phyloP scores from a whole-genome alignment of 1,140 invertebrate genomes.

The Brachionus rotundiformis region DNA sequence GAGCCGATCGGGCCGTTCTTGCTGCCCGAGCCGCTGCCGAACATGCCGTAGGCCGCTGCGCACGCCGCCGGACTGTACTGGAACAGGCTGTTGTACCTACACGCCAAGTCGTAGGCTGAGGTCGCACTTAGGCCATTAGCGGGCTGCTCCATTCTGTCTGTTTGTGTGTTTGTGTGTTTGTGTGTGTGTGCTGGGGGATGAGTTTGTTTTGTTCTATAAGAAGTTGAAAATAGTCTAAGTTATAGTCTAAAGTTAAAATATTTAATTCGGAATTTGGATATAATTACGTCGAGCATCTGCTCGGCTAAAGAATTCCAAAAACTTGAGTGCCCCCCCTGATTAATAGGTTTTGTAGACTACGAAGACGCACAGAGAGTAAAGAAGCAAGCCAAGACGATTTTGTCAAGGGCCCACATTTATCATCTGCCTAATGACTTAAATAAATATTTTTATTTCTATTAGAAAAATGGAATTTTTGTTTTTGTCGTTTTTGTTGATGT shows the following conservation, averaged over 20 bases:
- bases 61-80: constrained; percentile 40
- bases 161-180: neutral
- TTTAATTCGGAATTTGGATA: neutral
- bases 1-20: neutral
- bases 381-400: constrained; percentile 35
- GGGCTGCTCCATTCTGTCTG: constrained; percentile 30
- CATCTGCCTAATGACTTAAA: constrained; percentile 49
- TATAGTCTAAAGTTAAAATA: neutral
- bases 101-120: constrained; percentile 45
- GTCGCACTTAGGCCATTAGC: neutral
- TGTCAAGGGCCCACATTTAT: constrained; percentile 34
- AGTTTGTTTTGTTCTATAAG: neutral
- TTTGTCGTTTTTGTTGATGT: neutral
- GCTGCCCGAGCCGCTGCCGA: neutral
- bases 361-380: neutral
- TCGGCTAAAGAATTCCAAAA: constrained; percentile 6
- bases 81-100: constrained; percentile 42
- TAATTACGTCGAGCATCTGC: constrained; percentile 5
- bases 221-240: too few relatives aligned
- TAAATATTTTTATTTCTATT: constrained; percentile 40
- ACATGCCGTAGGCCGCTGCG: constrained; percentile 18
- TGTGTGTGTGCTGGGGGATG: neutral
- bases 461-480: constrained; percentile 37
- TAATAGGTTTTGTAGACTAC: neutral
- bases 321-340: neutral